Evolutionary conservation across 2,888 invertebrate genomes (phyloP).

Genomic region (Palloptera scutellata): DNA sequence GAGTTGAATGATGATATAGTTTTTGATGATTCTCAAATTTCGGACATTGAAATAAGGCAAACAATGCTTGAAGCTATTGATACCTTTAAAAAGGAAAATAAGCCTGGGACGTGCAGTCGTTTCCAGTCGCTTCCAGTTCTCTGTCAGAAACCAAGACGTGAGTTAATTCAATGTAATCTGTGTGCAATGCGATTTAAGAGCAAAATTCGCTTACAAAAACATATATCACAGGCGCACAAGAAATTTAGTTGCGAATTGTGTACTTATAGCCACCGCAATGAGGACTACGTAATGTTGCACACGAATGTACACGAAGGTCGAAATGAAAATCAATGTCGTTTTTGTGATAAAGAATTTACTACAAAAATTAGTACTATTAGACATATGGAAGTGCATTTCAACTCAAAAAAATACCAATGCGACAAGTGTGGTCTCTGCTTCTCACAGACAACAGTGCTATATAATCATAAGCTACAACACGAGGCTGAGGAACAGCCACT

Average conservation of each 20-base stretch:
- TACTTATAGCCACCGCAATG: slow-evolving; percentile 46
- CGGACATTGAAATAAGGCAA: slow-evolving; percentile 42
- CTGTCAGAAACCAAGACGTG: background rate
- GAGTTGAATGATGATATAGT: slow-evolving; percentile 41
- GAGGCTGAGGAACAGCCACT: slow-evolving; percentile 60
- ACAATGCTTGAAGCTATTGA: slow-evolving; percentile 40
- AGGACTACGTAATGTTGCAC: slow-evolving; percentile 57
- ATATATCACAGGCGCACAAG: slow-evolving; percentile 41
- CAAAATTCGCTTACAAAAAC: slow-evolving; percentile 38
- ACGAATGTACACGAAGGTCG: slow-evolving; percentile 60
- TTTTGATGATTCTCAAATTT: slow-evolving; percentile 39
- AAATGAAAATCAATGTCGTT: slow-evolving; percentile 58
- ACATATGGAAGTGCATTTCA: slow-evolving; percentile 59
- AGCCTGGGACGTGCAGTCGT: background rate
- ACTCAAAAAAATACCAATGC: slow-evolving; percentile 60
- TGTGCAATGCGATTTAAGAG: slow-evolving; percentile 43
- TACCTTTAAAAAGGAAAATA: background rate
- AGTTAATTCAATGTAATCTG: slow-evolving; percentile 39
- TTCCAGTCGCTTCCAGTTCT: background rate
- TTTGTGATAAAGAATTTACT: slow-evolving; percentile 55
- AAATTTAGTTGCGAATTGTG: slow-evolving; percentile 43
- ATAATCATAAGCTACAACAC: slow-evolving; percentile 58
- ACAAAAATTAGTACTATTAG: slow-evolving; percentile 57
- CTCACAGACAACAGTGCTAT: slow-evolving; percentile 56
- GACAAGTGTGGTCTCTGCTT: slow-evolving; percentile 60